Evolutionary conservation across 2,113 vertebrate genomes (phyloP).

Genomic region (Sapayoa aenigma): DNA sequence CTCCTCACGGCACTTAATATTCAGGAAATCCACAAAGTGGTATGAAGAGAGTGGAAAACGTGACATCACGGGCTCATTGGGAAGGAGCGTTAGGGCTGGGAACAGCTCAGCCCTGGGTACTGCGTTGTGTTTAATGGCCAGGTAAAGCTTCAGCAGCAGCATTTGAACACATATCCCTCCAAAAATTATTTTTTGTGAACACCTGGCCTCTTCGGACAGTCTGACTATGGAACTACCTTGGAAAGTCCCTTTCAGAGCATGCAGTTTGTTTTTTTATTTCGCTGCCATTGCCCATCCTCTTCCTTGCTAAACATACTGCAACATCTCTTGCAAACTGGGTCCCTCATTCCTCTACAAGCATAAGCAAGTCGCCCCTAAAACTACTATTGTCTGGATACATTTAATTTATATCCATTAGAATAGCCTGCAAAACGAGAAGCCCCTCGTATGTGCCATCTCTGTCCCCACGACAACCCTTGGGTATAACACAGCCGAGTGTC

Average conservation of each 20-base stretch:
- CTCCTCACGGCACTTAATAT: constrained; percentile 31
- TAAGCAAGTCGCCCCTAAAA: background rate
- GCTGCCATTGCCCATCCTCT: background rate
- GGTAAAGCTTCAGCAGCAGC: constrained; percentile 4
- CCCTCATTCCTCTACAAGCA: background rate
- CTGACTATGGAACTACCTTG: background rate
- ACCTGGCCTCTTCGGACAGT: constrained; percentile 14
- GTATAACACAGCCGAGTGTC: background rate
- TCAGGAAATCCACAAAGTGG: constrained; percentile 63
- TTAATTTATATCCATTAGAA: background rate
- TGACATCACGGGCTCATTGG: constrained; percentile 59
- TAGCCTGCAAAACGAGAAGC: fast-evolving
- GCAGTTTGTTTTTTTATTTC: background rate
- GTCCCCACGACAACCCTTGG: fast-evolving
- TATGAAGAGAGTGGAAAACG: constrained; percentile 57
- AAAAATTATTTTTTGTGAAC: constrained; percentile 3
- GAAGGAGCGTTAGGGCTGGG: constrained; percentile 27
- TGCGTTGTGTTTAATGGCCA: background rate
- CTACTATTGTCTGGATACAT: fast-evolving
- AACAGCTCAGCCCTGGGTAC: constrained; percentile 43
- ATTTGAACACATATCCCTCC: background rate
- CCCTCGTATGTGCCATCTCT: fast-evolving
- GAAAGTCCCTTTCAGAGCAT: background rate
- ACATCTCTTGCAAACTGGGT: background rate
- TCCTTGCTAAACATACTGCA: background rate